Evolutionary conservation across 2,113 vertebrate species (phyloP), one percentile per base, ranked within the genome.

Genomic region (Corynorhinus townsendii): DNA sequence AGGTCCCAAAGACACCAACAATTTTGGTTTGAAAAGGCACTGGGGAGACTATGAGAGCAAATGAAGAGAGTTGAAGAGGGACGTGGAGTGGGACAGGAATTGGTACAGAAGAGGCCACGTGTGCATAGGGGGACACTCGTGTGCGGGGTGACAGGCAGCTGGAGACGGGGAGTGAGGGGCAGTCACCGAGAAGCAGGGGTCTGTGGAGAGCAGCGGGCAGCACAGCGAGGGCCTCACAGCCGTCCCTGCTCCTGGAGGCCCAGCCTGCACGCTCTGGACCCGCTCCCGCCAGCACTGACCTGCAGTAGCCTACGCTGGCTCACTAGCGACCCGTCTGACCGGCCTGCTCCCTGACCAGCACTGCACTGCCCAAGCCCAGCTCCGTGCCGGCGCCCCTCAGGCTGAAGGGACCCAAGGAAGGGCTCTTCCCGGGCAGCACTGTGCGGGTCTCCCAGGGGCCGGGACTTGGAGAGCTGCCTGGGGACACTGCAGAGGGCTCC

Each of bases 1-100:
- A 94, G n/a, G 52, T 59, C 66, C 82, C 95, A 82, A 90, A 68
- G 72, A 95, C 72, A 96, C 72, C 81, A 85, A 66, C 11, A 69
- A 79, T 83, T 72, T 84, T 59, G 52, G 19, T 43, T 69, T 52
- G 38, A 69, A 86, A 92, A 95, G 54, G 79, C 33, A 81, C 26
- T 56, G n/a, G 30, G 56, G 83, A 89, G 66, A 95, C 49, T 40
- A 64, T 64, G 43, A 93, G 87, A 86, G 94, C 56, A 90, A 83
- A 40, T 62, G 43, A 68, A 81, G 82, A 91, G 2, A 94, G 90
- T 85, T 85, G 56, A 94, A 43, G 38, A 84, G 35, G 35, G 62
- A 95, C 59, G 54, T 68, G n/a, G 30, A 89, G 71, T 9, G 64
- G 76, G 72, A 85, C 84, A 95, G 49, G 47, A 88, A 35, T 0